Percentiles rank a stretch among this genome's conserved stretches.
phyloP scores from a whole-genome alignment of 2,113 vertebrate species.

The Taurulus bubalis region DNA sequence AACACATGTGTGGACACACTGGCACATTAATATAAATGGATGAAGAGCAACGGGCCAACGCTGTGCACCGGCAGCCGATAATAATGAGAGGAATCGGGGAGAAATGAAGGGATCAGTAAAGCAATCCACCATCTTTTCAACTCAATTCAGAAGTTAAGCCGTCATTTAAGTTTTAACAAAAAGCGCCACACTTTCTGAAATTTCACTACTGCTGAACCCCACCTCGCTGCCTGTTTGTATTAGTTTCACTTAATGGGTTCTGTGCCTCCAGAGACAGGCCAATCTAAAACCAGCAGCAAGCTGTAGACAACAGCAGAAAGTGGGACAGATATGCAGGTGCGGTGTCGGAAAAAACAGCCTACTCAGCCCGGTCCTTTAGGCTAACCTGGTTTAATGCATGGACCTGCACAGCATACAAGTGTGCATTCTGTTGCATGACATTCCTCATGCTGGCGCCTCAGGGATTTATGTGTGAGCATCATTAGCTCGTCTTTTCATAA shows the following conservation, averaged over 20 bases:
- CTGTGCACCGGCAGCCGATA: slow-evolving; percentile 7
- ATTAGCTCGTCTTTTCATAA: slow-evolving; percentile 50
- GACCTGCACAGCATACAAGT: slow-evolving; percentile 34
- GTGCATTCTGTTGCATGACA: slow-evolving; percentile 44
- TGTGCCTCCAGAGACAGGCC: slow-evolving; percentile 51
- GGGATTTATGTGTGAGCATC: slow-evolving; percentile 29
- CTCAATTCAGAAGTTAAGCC: slow-evolving; percentile 36
- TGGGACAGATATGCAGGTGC: slow-evolving; percentile 73
- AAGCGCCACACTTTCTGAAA: slow-evolving; percentile 31
- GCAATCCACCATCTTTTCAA: slow-evolving; percentile 38
- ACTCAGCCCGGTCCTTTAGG: slow-evolving; percentile 36
- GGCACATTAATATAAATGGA: slow-evolving; percentile 55
- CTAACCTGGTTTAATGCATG: slow-evolving; percentile 51
- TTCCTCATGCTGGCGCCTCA: neutral
- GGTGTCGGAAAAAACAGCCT: slow-evolving; percentile 7
- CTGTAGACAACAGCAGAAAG: slow-evolving; percentile 51
- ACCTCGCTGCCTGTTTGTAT: slow-evolving; percentile 60
- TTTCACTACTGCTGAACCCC: slow-evolving; percentile 40
- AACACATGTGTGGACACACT: slow-evolving; percentile 40
- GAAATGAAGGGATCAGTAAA: slow-evolving; percentile 29
- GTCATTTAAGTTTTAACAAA: slow-evolving; percentile 59
- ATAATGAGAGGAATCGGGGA: slow-evolving; percentile 23
- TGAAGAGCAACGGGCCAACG: slow-evolving; percentile 30
- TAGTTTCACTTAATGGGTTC: slow-evolving; percentile 64
- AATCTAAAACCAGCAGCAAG: slow-evolving; percentile 59